Evolutionary conservation across 2,888 invertebrate genomes (phyloP), one percentile per base, ranked within the genome.

Genomic region (Protophormia terraenovae): DNA sequence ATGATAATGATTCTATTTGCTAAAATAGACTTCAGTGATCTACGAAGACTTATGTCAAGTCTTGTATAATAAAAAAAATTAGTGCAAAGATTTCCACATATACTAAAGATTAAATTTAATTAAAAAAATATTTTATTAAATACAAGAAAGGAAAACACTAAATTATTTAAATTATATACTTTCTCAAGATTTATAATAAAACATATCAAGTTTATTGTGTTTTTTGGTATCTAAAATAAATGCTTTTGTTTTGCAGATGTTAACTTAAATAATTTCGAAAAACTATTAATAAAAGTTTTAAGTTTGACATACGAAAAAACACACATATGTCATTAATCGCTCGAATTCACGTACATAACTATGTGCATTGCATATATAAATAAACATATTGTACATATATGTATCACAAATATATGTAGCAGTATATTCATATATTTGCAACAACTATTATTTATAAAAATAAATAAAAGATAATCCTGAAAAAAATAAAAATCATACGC

Each of bases 241-340:
- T 47, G 0, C 10, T 24, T 53, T 22, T 8, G 12, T 58, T 16
- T 58, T n/a, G 16, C 29, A 62, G 24, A 55, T 71, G 16, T 32
- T 12, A 45, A 16, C 14, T 32, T 67, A 19, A 41, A 71, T 58
- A 0, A 27, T 41, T 55, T 71, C 22, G 14, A 35, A 24, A 32
- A 75, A 53, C 81, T 67, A 75, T 81, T 75, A 69, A 75, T 81
- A 69, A 75, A 53, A 69, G 69, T 58, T 38, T 73, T 69, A 67
- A 22, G 12, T 38, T 62, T 71, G 50, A 50, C 50, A 69, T 2
- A 62, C 10, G n/a, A n/a, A n/a, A 55, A 22, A 29, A 27, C 6
- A n/a, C 12, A 16, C n/a, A 47, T 19, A 73, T 47, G 38, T 60
- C n/a, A 35, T 50, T 53, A 62, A 41, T 41, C n/a, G 29, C n/a